Percentiles rank a stretch among this genome's conserved stretches.
Evolutionary conservation across 1,140 invertebrate genomes (phyloP).

Genomic region (Delia radicum): DNA sequence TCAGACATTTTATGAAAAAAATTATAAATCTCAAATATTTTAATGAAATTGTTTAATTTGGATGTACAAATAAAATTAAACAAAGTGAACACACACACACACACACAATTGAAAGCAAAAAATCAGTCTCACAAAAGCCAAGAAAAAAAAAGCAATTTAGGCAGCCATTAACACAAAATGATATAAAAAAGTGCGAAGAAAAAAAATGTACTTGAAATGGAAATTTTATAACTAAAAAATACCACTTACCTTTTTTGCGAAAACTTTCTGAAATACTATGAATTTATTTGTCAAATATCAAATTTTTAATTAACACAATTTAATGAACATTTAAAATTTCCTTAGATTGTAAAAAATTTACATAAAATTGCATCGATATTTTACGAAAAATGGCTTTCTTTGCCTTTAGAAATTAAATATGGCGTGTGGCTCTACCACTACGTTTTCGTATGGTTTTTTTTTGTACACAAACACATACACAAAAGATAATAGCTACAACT

Average conservation of each 20-base stretch:
- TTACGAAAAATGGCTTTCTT: slow-evolving; percentile 27
- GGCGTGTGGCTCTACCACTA: slow-evolving; percentile 23
- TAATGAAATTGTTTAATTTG: background rate
- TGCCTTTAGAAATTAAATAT: slow-evolving; percentile 29
- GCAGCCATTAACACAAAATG: background rate
- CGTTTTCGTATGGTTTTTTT: slow-evolving; percentile 1
- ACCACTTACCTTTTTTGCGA: background rate
- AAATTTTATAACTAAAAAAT: background rate
- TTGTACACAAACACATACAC: background rate
- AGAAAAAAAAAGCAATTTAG: background rate
- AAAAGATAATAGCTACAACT: too few species aligned
- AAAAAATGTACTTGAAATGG: background rate
- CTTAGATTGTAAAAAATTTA: background rate
- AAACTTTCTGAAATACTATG: background rate
- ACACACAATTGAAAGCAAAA: background rate
- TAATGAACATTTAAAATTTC: slow-evolving; percentile 2
- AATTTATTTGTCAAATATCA: slow-evolving; percentile 21
- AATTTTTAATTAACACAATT: background rate
- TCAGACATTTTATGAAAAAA: background rate
- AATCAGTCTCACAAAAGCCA: background rate
- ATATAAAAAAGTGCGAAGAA: background rate
- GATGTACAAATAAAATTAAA: background rate
- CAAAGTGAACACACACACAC: background rate
- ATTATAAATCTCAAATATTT: background rate
- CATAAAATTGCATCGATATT: slow-evolving; percentile 4